Conservation (phyloP, 2,888 invertebrate species). For the Lampropteryx suffumata region DNA sequence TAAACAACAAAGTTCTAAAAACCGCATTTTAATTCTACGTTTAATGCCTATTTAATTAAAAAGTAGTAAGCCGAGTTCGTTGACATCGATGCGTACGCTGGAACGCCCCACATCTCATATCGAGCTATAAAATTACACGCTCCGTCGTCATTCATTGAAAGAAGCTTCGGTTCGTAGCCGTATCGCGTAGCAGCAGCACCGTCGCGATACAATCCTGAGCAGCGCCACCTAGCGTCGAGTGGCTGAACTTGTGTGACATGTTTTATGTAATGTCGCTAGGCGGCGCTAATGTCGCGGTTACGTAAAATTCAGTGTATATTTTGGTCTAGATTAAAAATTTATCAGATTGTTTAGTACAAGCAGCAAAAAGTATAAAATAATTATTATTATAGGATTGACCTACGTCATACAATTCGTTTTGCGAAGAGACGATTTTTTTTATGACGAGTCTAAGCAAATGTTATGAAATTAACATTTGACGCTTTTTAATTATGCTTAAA, state of each 20-base stretch:
- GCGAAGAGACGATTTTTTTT: too few species aligned
- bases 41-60: conserved; percentile 30
- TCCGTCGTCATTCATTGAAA: conserved; percentile 69
- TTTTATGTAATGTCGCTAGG: conserved; percentile 50
- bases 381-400: too few species aligned
- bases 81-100: conserved; percentile 67
- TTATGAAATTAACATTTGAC: too few species aligned
- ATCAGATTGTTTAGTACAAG: too few species aligned
- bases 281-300: conserved; percentile 45
- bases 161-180: conserved; percentile 46
- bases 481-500: too few species aligned
- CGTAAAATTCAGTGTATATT: conserved; percentile 1
- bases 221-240: conserved; percentile 72
- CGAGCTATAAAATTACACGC: conserved; percentile 60
- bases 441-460: too few species aligned
- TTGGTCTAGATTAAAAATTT: too few species aligned
- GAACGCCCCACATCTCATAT: conserved; percentile 57
- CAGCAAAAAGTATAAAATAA: too few species aligned
- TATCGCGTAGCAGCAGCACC: conserved; percentile 50
- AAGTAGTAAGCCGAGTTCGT: conserved; percentile 59
- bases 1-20: conserved; percentile 31
- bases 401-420: too few species aligned
- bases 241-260: conserved; percentile 52
- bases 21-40: conserved; percentile 25
- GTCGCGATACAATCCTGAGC: conserved; percentile 44